Evolutionary conservation across 2,888 invertebrate genomes (phyloP).

Genomic region (Muschampia plurimacula): DNA sequence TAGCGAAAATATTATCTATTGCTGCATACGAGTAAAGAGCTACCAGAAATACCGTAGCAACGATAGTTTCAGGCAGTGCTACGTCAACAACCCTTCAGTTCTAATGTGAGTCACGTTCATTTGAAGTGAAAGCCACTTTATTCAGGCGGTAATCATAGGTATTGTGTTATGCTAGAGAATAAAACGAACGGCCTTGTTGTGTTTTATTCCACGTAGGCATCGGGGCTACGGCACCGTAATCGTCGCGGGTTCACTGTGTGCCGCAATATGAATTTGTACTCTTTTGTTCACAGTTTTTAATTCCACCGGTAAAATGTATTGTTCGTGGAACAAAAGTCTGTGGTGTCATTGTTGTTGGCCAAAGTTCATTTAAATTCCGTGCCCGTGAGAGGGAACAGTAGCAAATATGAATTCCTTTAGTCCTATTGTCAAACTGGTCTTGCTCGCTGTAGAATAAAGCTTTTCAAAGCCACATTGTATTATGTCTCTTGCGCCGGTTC

Average conservation of each 20-base stretch:
- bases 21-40: background rate
- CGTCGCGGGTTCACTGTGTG: slow-evolving; percentile 60
- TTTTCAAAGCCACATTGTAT: slow-evolving; percentile 71
- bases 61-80: slow-evolving; percentile 15
- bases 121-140: slow-evolving; percentile 33
- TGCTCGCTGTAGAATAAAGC: slow-evolving; percentile 73
- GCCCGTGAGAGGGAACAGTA: slow-evolving; percentile 81
- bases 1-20: background rate
- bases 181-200: slow-evolving; percentile 46
- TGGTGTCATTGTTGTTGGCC: slow-evolving; percentile 83
- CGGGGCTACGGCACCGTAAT: slow-evolving; percentile 56
- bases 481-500: slow-evolving; percentile 28
- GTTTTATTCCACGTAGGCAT: slow-evolving; percentile 47
- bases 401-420: slow-evolving; percentile 84
- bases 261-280: slow-evolving; percentile 83
- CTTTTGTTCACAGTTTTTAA: slow-evolving; percentile 83
- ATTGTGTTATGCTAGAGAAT: slow-evolving; percentile 46
- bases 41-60: background rate
- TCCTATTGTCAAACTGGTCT: slow-evolving; percentile 79
- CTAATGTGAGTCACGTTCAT: slow-evolving; percentile 31
- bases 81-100: slow-evolving; percentile 15
- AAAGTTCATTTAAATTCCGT: slow-evolving; percentile 84
- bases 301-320: slow-evolving; percentile 83
- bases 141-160: slow-evolving; percentile 35
- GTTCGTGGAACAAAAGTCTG: slow-evolving; percentile 82